Evolutionary conservation across 2,888 invertebrate genomes (phyloP), one percentile per base, ranked within the genome.

Genomic region (Callyntrura guangdongensis): DNA sequence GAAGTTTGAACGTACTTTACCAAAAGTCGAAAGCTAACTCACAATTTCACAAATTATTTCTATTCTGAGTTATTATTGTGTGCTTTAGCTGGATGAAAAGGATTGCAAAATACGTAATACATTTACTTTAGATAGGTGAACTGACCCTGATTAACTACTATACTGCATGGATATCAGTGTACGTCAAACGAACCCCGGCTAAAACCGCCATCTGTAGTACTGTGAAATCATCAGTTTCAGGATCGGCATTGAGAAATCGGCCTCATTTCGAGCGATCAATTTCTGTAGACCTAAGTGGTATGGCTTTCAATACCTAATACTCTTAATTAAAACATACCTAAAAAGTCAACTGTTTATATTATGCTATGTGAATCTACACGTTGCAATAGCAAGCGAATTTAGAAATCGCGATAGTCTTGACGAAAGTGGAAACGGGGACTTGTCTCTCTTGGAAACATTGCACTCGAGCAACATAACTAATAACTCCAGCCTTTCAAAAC

Each of bases 131-230:
- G 94, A 94, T 95, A 69, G 95, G 95, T 9, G 95, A 95, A 90
- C 85, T 95, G n/a, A 94, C 94, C 2, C 94, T 95, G 84, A 93
- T 94, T 22, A 95, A 95, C 93, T 95, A 95, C 89, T 95, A 95
- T 92, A 94, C 94, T 8, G 94, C 94, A 0, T 94, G 94, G 94
- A 86, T 95, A 27, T 94, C 94, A 45, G 92, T 95, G 6, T 93
- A 94, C 45, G 94, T 95, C 11, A 94, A 93, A 83, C 86, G 92
- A 64, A 67, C 69, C 20, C 56, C 85, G 9, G 56, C 49, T n/a
- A 89, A 89, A 53, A 25, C 45, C 6, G 49, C 49, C 45, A 56
- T 67, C 56, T 59, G 27, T 36, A 25, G 22, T 22, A 5, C 85
- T 22, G 25, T 56, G 27, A 89, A 89, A 20, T 14, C 79, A 79